These are phyloP conservation scores for Bos indicus DNA, from an alignment of 2,113 vertebrate genomes.

Conservation along the genomic window DNA sequence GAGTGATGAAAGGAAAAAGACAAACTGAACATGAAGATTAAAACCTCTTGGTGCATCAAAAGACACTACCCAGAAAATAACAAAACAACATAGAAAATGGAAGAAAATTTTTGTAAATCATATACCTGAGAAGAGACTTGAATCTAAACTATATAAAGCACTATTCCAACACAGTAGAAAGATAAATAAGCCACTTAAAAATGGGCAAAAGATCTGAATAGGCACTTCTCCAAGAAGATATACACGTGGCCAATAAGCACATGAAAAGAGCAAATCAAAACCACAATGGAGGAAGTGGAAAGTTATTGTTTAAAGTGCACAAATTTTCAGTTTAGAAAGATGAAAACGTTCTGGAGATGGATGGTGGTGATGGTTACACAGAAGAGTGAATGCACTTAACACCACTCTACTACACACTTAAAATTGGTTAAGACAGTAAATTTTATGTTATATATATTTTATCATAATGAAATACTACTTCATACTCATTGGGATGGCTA, in stretches of 20 bases:
- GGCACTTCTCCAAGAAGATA: neutral
- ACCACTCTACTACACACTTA: neutral
- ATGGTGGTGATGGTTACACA: neutral
- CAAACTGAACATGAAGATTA: neutral
- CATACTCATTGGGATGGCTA: neutral
- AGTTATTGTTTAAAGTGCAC: neutral
- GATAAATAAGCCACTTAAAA: neutral
- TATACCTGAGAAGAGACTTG: neutral
- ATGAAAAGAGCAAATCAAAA: neutral
- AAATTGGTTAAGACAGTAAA: neutral
- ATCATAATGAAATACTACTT: neutral
- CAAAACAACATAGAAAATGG: neutral
- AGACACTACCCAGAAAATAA: neutral
- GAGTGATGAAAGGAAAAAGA: neutral
- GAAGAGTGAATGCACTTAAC: neutral
- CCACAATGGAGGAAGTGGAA: neutral
- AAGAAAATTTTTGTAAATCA: neutral
- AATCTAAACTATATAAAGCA: neutral
- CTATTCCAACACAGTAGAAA: neutral
- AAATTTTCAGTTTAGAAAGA: neutral
- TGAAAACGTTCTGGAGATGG: neutral
- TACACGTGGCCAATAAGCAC: neutral
- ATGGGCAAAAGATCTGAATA: neutral
- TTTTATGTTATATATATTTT: neutral
- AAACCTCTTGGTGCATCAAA: neutral